Evolutionary conservation across 1,140 invertebrate genomes (phyloP).

Genomic region (Doryteuthis pealeii): DNA sequence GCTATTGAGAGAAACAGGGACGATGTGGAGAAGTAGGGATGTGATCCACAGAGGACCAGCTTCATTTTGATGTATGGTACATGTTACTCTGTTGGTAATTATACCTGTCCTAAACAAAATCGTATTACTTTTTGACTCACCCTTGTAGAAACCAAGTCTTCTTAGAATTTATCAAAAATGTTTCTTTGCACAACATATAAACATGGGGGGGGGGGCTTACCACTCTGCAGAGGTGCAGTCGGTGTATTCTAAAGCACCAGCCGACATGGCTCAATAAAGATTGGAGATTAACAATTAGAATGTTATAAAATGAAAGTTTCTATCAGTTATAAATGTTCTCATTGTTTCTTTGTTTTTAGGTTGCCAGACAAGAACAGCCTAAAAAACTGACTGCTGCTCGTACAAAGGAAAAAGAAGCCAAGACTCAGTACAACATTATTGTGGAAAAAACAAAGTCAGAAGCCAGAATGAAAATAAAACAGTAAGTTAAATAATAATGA

Average conservation of each 20-base stretch:
- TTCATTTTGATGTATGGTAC: too few species aligned
- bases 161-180: neutral
- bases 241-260: too few species aligned
- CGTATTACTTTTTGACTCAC: too few species aligned
- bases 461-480: constrained; percentile 43
- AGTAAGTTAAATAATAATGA: too few species aligned
- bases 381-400: constrained; percentile 40
- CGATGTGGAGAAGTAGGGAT: too few species aligned
- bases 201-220: too few species aligned
- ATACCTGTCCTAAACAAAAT: too few species aligned
- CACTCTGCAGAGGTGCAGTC: too few species aligned
- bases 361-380: constrained; percentile 45
- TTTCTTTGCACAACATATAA: neutral
- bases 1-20: too few species aligned
- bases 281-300: neutral
- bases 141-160: neutral
- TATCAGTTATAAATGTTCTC: neutral
- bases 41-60: too few species aligned
- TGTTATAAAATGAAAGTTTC: neutral
- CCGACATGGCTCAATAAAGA: neutral
- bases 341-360: constrained; percentile 20
- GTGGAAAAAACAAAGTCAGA: constrained; percentile 45
- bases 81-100: too few species aligned
- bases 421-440: constrained; percentile 45
- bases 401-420: constrained; percentile 45